Base-by-base conservation (phyloP, 2,113 vertebrate species). In the Aleadryas rufinucha region DNA sequence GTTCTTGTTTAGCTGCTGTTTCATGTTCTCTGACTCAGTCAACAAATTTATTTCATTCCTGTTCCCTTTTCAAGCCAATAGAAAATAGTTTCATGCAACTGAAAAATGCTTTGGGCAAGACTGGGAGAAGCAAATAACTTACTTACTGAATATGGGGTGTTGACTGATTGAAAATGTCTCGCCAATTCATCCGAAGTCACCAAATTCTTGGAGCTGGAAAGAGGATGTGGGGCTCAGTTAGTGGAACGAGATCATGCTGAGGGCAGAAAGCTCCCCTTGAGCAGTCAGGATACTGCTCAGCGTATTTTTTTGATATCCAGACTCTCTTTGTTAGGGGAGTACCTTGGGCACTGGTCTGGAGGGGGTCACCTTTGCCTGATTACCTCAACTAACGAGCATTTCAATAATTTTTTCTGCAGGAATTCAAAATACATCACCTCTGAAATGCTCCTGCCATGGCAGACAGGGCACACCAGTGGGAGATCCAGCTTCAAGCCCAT, bases 71-170 rank as follows among this genome's bases (percentile, higher is more conserved):
- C 77, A 89, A 92, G 72, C 54, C 77, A 89, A 66, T 19, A 94
- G 47, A 88, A 93, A 90, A 92, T 44, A 82, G 44, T 60, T 84
- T 64, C 10, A 68, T 53, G 44, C 49, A 68, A 57, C 44, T 85
- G 63, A 70, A 94, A 96, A 95, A 89, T 42, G 84, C 72, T 91
- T 84, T 89, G 69, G 77, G 91, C 93, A 91, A 89, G 68, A 82
- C 77, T 41, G 5, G 50, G 78, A 64, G 82, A 95, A 88, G 57
- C 57, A 92, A 93, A 56, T 87, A 93, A 79, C 53, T 71, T 87
- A 70, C 42, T 87, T 82, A 80, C 53, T 83, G 90, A 85, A 83
- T 83, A 60, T 1, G 1, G 65, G 11, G 44, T 76, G 87, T 69
- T 90, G 87, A 95, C 53, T 91, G 90, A 90, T 83, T 72, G 31